phyloP scores from a whole-genome alignment of 2,888 invertebrate species.

The Alsophila aescularia region DNA sequence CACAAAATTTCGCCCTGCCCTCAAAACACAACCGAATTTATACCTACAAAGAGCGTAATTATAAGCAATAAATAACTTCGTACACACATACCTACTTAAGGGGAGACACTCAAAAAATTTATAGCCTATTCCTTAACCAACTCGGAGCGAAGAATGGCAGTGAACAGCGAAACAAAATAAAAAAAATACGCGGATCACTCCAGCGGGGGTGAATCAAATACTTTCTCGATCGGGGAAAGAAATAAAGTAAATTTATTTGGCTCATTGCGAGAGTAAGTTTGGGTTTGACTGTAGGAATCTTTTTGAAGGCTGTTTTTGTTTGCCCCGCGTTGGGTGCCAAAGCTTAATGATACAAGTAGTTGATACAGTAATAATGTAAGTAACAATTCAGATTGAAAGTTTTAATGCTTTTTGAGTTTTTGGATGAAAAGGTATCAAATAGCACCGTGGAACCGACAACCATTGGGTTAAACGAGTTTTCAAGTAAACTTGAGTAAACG shows the following conservation, averaged over 20 bases:
- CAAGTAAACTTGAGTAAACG: no score
- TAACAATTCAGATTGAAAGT: no score
- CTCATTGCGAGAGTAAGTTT: slow-evolving; percentile 54
- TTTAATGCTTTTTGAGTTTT: no score
- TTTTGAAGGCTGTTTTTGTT: slow-evolving; percentile 28
- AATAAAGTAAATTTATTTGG: slow-evolving; percentile 60
- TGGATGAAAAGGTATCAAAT: no score
- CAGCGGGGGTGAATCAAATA: slow-evolving; percentile 71
- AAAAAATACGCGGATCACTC: slow-evolving; percentile 68
- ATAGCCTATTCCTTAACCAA: slow-evolving; percentile 70
- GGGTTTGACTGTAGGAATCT: slow-evolving; percentile 56
- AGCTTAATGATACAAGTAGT: not conserved
- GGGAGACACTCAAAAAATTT: slow-evolving; percentile 68
- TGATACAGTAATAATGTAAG: no score
- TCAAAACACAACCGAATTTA: slow-evolving; percentile 36
- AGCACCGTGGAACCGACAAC: no score
- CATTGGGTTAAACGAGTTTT: no score
- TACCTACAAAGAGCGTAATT: slow-evolving; percentile 40
- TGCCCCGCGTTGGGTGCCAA: slow-evolving; percentile 47
- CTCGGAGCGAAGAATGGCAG: slow-evolving; percentile 50
- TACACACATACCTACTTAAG: slow-evolving; percentile 61
- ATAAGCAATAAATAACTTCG: slow-evolving; percentile 67
- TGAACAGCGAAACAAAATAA: slow-evolving; percentile 57
- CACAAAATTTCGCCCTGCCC: slow-evolving; percentile 31
- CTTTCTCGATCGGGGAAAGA: slow-evolving; percentile 56